Percentiles rank a stretch among this genome's conserved stretches.
phyloP scores from a whole-genome alignment of 2,888 invertebrate genomes.

The Eupithecia pulchellata region DNA sequence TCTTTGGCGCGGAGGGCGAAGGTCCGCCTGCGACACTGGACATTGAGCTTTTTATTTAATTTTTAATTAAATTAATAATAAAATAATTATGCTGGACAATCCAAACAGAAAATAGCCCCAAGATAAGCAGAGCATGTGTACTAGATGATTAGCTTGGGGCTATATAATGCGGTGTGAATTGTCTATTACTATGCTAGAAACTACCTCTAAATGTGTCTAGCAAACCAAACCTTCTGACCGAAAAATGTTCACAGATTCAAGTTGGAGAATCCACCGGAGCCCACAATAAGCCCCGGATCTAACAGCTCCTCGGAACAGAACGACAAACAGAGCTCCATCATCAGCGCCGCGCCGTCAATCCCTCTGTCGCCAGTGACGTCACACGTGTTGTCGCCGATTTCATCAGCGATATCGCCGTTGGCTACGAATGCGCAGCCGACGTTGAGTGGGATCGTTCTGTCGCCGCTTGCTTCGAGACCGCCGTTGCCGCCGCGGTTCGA shows the following conservation, averaged over 20 bases:
- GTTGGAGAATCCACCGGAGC: conserved; percentile 71
- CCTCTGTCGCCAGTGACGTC: conserved; percentile 33
- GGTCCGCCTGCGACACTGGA: too few species aligned
- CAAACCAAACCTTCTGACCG: neutral
- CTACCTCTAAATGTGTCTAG: neutral
- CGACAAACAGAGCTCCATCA: conserved; percentile 78
- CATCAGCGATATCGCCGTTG: neutral
- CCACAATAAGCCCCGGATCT: conserved; percentile 79
- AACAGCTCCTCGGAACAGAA: conserved; percentile 81
- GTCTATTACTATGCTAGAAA: too few species aligned
- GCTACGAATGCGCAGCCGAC: conserved; percentile 41
- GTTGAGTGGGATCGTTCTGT: conserved; percentile 58
- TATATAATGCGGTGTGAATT: too few species aligned
- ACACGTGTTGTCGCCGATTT: neutral
- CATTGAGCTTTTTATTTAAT: too few species aligned
- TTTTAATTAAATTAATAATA: too few species aligned
- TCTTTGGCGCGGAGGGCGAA: too few species aligned
- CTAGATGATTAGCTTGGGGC: too few species aligned
- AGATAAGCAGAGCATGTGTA: too few species aligned
- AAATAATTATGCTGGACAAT: too few species aligned
- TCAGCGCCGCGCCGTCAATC: conserved; percentile 62
- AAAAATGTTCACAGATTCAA: conserved; percentile 64
- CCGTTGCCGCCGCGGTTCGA: conserved; percentile 73
- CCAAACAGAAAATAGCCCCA: too few species aligned
- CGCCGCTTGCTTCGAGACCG: conserved; percentile 67